Evolutionary conservation across 2,113 vertebrate species (phyloP).

Genomic region (Ginglymostoma cirratum): DNA sequence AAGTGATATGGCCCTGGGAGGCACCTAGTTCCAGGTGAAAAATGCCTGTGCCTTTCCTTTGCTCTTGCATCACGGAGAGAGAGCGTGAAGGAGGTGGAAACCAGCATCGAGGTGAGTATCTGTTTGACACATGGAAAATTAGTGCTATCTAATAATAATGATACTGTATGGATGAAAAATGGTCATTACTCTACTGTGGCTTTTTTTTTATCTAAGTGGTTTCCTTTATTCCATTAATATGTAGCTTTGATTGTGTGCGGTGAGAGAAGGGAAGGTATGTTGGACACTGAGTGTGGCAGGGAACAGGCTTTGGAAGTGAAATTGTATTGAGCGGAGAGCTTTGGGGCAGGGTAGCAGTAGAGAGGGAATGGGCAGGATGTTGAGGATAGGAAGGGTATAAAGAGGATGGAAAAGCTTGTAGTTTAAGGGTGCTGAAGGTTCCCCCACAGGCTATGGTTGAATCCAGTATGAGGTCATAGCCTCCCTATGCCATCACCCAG

Average conservation of each 20-base stretch:
- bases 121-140: not conserved
- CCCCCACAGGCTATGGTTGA: not conserved
- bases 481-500: not conserved
- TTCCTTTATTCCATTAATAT: not conserved
- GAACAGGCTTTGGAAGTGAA: not conserved
- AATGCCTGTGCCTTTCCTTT: constrained; percentile 7
- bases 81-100: not conserved
- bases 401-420: not conserved
- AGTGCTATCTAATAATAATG: not conserved
- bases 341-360: not conserved
- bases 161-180: not conserved
- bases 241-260: not conserved
- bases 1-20: constrained; percentile 8
- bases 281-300: not conserved
- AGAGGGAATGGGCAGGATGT: not conserved
- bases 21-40: not conserved
- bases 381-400: not conserved
- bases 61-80: constrained; percentile 17
- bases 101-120: not conserved
- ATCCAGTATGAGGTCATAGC: not conserved
- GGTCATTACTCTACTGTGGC: not conserved
- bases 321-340: not conserved
- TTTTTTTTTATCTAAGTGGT: not conserved
- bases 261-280: not conserved
- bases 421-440: not conserved